phyloP scores from a whole-genome alignment of 2,888 invertebrate species.

The Sinopyrophorus schimmeli region DNA sequence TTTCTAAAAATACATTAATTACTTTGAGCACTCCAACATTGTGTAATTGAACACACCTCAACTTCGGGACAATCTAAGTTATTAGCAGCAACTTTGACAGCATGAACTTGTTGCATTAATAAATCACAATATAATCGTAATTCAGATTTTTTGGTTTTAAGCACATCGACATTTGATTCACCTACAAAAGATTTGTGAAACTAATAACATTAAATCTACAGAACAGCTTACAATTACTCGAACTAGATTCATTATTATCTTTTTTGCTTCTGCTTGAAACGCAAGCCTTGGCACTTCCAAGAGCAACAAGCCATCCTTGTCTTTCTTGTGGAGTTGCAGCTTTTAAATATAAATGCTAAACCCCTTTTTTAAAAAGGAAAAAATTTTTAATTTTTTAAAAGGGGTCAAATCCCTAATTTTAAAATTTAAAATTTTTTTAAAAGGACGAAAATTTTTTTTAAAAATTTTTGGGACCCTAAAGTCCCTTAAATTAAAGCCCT shows the following conservation, averaged over 20 bases:
- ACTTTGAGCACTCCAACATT: background rate
- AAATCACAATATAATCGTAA: constrained; percentile 79
- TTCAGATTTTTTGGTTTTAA: constrained; percentile 76
- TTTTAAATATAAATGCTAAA: constrained; percentile 77
- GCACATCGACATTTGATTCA: constrained; percentile 58
- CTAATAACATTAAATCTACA: background rate
- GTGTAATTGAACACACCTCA: constrained; percentile 54
- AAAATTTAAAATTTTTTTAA: too few relatives aligned
- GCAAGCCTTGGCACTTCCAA: constrained; percentile 75
- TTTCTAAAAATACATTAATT: constrained; percentile 59
- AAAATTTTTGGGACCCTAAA: too few relatives aligned
- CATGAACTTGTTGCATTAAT: constrained; percentile 82
- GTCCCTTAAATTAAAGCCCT: too few relatives aligned
- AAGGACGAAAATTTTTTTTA: too few relatives aligned
- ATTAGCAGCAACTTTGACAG: constrained; percentile 67
- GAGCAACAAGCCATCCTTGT: constrained; percentile 79
- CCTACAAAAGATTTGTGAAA: constrained; percentile 10
- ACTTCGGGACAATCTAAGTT: constrained; percentile 62
- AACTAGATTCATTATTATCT: constrained; percentile 42
- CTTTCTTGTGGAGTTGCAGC: constrained; percentile 77
- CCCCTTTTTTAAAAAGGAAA: too few relatives aligned
- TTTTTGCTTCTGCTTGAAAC: constrained; percentile 47
- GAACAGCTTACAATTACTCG: constrained; percentile 16
- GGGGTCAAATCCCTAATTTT: too few relatives aligned
- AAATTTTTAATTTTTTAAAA: too few relatives aligned